Evolutionary conservation across 2,113 vertebrate genomes (phyloP), one percentile per base, ranked within the genome.

Genomic region (Rattus rattus): DNA sequence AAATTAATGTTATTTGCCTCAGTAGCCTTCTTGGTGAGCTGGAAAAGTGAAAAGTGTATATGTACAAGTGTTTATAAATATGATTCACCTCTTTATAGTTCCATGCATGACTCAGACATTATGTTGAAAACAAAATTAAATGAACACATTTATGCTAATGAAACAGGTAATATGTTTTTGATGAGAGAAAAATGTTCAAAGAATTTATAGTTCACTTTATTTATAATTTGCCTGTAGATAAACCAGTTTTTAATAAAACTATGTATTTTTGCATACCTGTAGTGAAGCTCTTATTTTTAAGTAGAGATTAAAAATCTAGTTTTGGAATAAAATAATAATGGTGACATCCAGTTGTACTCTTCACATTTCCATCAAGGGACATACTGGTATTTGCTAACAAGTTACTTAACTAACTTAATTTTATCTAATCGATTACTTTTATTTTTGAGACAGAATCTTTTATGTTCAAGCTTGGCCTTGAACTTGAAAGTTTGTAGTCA

Each of bases 1-100:
- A 36, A 67, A 69, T 79, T 36, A 20, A 22, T 2, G 0, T 19
- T 30, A 12, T 24, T 20, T 69, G 39, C 14, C 26, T 39, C 11
- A 22, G 26, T 63, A 36, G 3, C 20, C 80, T 26, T 5, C 65
- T 24, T 10, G 5, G 1, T 92, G 0, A 77, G 65, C 2, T 61
- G 20, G 20, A 47, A 13, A 7, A 1, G 20, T 1, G 12, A 4
- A 11, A 26, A n/a, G 2, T 14, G 36, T 1, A 0, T 26, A 63
- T 5, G 28, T 17, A 7, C 10, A 70, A 69, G 84, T 1, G 8
- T 28, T 7, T 80, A 0, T 86, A 20, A 93, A 59, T 65, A 63
- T 80, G 14, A 59, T 12, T 36, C 7, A 67, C 0, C 30, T 95
- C 33, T 52, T 95, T 16, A 39, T 30, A 49, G 13, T 39, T 33